phyloP scores from a whole-genome alignment of 2,797 vertebrate genomes.

The Eremophila alpestris region DNA sequence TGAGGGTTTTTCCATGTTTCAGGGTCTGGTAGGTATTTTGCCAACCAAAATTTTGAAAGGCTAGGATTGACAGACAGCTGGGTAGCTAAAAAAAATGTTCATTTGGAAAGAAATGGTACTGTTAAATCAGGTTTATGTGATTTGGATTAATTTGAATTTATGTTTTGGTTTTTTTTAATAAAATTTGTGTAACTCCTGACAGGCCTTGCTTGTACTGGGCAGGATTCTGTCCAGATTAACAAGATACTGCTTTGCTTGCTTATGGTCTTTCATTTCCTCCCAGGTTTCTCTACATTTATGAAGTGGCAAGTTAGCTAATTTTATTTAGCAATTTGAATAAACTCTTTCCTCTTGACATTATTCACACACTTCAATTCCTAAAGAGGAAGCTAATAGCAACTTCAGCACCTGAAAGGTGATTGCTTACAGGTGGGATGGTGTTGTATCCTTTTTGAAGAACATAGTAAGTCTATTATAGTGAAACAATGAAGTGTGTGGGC shows the following conservation, averaged over 20 bases:
- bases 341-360: neutral
- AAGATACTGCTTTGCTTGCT: neutral
- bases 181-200: neutral
- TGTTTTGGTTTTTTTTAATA: neutral
- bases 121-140: neutral
- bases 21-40: neutral
- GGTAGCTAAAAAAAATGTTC: neutral
- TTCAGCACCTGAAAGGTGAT: neutral
- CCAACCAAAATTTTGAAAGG: neutral
- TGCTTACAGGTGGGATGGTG: neutral
- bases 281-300: neutral
- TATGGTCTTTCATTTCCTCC: neutral
- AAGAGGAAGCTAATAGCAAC: neutral
- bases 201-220: neutral
- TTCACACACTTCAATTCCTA: neutral
- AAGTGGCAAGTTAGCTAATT: constrained; percentile 8
- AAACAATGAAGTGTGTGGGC: neutral
- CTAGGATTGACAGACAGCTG: neutral
- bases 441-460: neutral
- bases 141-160: neutral
- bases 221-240: neutral
- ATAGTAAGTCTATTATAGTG: neutral
- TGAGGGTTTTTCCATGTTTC: neutral
- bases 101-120: neutral
- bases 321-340: neutral